Conservation (phyloP, 1,140 invertebrate genomes). For the Drosophila elegans region DNA sequence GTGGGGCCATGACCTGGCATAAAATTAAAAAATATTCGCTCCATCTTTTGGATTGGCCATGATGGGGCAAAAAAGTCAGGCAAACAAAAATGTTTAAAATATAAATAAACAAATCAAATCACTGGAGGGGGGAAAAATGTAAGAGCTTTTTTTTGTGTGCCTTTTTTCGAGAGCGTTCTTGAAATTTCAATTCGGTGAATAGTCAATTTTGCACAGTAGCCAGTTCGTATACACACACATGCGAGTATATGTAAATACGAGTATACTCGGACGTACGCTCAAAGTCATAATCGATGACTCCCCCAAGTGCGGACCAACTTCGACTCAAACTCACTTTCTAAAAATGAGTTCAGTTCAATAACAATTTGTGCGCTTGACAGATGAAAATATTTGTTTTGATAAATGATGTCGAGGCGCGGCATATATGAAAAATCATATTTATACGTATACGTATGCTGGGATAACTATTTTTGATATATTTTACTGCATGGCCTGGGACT, state of each 20-base stretch:
- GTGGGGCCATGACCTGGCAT: constrained; percentile 67
- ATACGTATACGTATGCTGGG: constrained; percentile 8
- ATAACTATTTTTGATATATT: constrained; percentile 72
- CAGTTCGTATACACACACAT: constrained; percentile 6
- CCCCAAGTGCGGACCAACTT: constrained; percentile 40
- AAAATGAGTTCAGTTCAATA: constrained; percentile 77
- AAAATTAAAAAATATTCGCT: constrained; percentile 28
- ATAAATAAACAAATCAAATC: constrained; percentile 75
- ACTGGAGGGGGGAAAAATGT: constrained; percentile 17
- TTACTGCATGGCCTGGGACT: constrained; percentile 31
- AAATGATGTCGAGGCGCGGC: constrained; percentile 59
- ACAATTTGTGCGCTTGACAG: constrained; percentile 62
- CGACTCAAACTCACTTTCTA: constrained; percentile 69
- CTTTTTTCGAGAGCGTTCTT: constrained; percentile 61
- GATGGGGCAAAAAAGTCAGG: constrained; percentile 68
- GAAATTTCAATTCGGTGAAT: constrained; percentile 70
- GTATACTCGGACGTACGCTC: constrained; percentile 23
- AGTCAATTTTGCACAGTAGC: constrained; percentile 72
- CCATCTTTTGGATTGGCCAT: constrained; percentile 52
- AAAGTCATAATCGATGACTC: constrained; percentile 66
- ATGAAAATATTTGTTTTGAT: constrained; percentile 68
- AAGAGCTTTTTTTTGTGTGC: constrained; percentile 26
- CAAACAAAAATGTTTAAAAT: constrained; percentile 56
- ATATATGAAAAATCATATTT: constrained; percentile 33
- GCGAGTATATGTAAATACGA: constrained; percentile 14